Conservation (phyloP, 2,888 invertebrate species). For the Agrilus biguttatus region DNA sequence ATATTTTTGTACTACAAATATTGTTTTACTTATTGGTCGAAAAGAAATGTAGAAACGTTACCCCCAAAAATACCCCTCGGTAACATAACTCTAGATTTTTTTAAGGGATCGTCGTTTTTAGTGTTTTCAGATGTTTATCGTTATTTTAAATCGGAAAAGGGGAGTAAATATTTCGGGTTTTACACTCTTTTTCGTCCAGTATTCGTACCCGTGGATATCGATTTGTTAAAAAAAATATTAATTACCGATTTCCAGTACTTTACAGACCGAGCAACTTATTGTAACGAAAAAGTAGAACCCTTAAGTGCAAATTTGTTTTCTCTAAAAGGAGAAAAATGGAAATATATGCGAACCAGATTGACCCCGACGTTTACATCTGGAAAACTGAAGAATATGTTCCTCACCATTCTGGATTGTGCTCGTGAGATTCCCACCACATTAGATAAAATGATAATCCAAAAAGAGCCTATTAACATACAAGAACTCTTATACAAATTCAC, state of each 20-base stretch:
- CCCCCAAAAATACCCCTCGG: constrained; percentile 15
- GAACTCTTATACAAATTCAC: constrained; percentile 38
- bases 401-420: constrained; percentile 4
- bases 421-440: constrained; percentile 4
- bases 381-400: constrained; percentile 10
- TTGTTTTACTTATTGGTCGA: constrained; percentile 7
- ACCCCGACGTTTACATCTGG: constrained; percentile 10
- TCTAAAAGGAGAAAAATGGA: not conserved
- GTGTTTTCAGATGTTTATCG: no score
- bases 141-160: no score
- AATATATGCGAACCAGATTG: constrained; percentile 5
- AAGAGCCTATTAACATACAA: constrained; percentile 12
- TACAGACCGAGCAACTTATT: constrained; percentile 31
- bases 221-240: constrained; percentile 26
- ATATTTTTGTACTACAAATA: constrained; percentile 30
- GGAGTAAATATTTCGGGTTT: no score
- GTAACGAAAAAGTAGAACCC: constrained; percentile 40
- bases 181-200: no score
- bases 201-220: no score
- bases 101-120: no score
- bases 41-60: constrained; percentile 4
- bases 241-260: constrained; percentile 43
- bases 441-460: not conserved
- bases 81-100: constrained; percentile 4
- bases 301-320: constrained; percentile 41